Percentiles rank a stretch among this genome's conserved stretches.
phyloP scores from a whole-genome alignment of 2,888 invertebrate species.

The Phortica okadai region DNA sequence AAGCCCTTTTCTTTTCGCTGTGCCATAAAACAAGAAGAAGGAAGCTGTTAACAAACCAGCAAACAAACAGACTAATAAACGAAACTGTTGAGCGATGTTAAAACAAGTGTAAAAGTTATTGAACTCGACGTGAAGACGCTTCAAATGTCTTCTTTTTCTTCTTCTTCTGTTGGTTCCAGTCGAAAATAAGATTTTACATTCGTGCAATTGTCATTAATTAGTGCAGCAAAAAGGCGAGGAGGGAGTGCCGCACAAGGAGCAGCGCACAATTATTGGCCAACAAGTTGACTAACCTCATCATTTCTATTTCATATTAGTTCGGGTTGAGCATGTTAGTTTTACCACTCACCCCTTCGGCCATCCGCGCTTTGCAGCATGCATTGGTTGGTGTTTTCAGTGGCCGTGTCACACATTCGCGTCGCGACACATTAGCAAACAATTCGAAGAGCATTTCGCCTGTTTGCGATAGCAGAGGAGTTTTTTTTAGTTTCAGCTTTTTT shows the following conservation, averaged over 20 bases:
- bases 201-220: conserved; percentile 28
- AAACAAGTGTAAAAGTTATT: conserved; percentile 16
- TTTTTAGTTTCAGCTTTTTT: background rate
- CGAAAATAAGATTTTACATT: background rate
- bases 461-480: background rate
- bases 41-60: conserved; percentile 11
- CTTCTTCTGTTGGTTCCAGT: background rate
- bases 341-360: background rate
- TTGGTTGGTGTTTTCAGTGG: background rate
- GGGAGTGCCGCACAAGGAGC: background rate
- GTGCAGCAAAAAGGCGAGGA: conserved; percentile 9
- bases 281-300: background rate
- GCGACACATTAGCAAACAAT: conserved; percentile 34
- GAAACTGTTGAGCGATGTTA: background rate
- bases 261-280: no score
- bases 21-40: background rate
- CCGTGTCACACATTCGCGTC: conserved; percentile 7
- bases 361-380: no score
- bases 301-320: background rate
- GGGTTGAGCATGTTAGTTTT: background rate
- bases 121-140: background rate
- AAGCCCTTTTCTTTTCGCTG: background rate
- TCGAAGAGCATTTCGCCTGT: conserved; percentile 16
- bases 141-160: background rate
- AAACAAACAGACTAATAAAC: background rate